phyloP scores from a whole-genome alignment of 2,888 invertebrate genomes.

The Antheraea assamensis region DNA sequence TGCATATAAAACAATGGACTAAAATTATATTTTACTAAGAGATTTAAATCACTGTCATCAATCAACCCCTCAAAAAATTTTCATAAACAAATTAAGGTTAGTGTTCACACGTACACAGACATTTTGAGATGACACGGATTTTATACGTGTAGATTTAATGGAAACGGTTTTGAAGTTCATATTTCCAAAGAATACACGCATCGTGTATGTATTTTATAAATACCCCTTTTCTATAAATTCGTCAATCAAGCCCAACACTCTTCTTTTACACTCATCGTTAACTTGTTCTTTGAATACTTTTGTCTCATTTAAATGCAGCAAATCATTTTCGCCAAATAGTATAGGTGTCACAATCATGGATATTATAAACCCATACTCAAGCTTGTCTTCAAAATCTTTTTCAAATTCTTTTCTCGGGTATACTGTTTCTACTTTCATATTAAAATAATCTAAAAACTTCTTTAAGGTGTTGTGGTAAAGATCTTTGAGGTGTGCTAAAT shows the following conservation, averaged over 20 bases:
- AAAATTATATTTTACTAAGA: too few species aligned
- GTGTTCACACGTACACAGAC: too few species aligned
- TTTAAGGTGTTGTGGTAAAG: constrained; percentile 43
- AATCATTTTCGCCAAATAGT: constrained; percentile 25
- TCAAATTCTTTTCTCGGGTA: constrained; percentile 48
- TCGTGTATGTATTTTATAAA: not conserved
- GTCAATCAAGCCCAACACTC: constrained; percentile 36
- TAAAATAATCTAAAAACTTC: constrained; percentile 43
- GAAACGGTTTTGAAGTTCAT: too few species aligned
- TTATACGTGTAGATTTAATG: too few species aligned
- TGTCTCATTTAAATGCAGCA: constrained; percentile 24
- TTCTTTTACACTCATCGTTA: constrained; percentile 29
- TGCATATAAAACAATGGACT: too few species aligned
- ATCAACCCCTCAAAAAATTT: too few species aligned
- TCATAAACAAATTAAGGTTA: too few species aligned
- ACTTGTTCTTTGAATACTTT: constrained; percentile 24
- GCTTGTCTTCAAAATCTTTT: constrained; percentile 37
- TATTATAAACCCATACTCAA: constrained; percentile 48
- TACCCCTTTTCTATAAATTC: constrained; percentile 44
- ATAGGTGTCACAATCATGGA: constrained; percentile 35
- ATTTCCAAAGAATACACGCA: too few species aligned
- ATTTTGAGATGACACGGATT: too few species aligned
- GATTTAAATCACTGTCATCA: too few species aligned
- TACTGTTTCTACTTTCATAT: constrained; percentile 36
- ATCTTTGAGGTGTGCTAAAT: constrained; percentile 45